Evolutionary conservation across 2,888 invertebrate genomes (phyloP).

Genomic region (Mimas tiliae): DNA sequence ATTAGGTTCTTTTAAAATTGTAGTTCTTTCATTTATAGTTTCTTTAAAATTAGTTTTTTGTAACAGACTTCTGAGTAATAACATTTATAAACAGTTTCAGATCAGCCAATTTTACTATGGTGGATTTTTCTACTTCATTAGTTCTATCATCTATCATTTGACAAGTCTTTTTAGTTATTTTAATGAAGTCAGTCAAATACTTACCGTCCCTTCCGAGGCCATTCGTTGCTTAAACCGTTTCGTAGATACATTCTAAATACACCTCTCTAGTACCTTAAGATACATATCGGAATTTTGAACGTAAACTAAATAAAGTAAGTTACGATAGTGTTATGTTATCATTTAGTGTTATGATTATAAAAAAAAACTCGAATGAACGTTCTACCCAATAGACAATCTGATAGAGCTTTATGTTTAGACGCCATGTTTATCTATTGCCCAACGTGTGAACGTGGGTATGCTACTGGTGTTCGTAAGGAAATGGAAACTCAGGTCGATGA

Average conservation of each 20-base stretch:
- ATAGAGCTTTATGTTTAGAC: background rate
- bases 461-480: background rate
- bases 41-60: too few species aligned
- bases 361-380: too few species aligned
- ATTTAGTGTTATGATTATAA: too few species aligned
- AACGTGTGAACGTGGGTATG: constrained; percentile 10
- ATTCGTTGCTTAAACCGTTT: constrained; percentile 2
- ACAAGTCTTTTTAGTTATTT: background rate
- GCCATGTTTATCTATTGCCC: constrained; percentile 15
- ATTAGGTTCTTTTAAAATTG: too few species aligned
- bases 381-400: too few species aligned
- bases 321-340: background rate
- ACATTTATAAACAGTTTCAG: too few species aligned
- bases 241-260: constrained; percentile 7
- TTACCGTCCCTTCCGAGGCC: constrained; percentile 15
- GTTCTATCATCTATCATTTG: background rate
- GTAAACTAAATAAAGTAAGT: background rate
- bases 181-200: background rate
- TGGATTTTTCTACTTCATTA: too few species aligned
- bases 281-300: background rate
- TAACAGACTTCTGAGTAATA: too few species aligned
- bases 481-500: constrained; percentile 1
- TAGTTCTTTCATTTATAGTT: too few species aligned
- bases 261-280: constrained; percentile 19
- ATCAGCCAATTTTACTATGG: too few species aligned